phyloP scores from a whole-genome alignment of 2,113 vertebrate genomes.

The Onychorhynchus coronatus region DNA sequence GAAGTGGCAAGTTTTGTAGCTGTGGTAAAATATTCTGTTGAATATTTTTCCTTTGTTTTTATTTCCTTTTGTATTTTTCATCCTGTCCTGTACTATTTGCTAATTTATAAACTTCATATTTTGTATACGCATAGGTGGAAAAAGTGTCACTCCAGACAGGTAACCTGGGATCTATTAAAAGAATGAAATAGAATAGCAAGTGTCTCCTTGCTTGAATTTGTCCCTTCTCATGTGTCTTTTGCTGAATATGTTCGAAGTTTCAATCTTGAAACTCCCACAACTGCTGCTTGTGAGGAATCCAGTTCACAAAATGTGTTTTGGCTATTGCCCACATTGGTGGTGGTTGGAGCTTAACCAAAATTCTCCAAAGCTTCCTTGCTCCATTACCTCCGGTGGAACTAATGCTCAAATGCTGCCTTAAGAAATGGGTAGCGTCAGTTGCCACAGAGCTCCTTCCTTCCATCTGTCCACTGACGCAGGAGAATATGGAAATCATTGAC shows the following conservation, averaged over 20 bases:
- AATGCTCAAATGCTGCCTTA: not conserved
- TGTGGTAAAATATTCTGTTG: not conserved
- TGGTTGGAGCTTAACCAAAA: not conserved
- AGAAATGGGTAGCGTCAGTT: not conserved
- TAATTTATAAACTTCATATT: not conserved
- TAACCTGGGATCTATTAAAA: not conserved
- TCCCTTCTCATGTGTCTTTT: not conserved
- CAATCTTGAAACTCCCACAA: not conserved
- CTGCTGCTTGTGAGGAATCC: not conserved
- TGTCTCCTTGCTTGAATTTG: not conserved
- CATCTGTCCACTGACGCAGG: not conserved
- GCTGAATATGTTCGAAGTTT: not conserved
- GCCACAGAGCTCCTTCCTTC: not conserved
- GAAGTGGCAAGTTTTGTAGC: not conserved
- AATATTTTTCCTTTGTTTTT: not conserved
- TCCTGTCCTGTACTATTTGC: fast-evolving
- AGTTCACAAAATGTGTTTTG: not conserved
- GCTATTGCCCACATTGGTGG: not conserved
- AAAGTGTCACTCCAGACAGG: not conserved
- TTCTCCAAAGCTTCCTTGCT: not conserved
- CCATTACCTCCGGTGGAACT: not conserved
- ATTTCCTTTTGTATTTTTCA: not conserved
- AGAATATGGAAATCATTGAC: not conserved
- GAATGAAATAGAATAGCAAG: fast-evolving
- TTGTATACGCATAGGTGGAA: not conserved